phyloP scores from a whole-genome alignment of 2,113 vertebrate species.

The Larimichthys crocea region DNA sequence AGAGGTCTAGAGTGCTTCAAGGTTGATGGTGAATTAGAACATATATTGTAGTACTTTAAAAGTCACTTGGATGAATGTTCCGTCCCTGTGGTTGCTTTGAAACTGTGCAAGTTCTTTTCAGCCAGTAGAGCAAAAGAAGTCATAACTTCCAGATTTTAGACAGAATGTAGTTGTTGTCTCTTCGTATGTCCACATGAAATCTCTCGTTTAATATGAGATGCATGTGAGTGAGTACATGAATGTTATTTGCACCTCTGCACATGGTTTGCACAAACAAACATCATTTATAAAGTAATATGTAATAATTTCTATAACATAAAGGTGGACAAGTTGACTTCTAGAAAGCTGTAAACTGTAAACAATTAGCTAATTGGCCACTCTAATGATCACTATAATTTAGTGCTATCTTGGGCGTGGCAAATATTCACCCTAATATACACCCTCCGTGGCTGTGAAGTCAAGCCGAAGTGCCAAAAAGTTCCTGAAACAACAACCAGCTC shows the following conservation, averaged over 20 bases:
- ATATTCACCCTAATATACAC: too few species aligned
- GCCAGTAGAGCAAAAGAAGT: background rate
- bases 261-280: background rate
- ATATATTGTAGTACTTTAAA: constrained; percentile 55
- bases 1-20: constrained; percentile 54
- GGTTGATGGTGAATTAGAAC: constrained; percentile 58
- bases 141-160: background rate
- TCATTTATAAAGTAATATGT: too few species aligned
- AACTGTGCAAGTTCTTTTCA: constrained; percentile 29
- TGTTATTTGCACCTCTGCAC: too few species aligned
- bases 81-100: constrained; percentile 24
- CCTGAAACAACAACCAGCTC: too few species aligned
- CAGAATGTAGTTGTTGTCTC: background rate
- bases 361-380: background rate
- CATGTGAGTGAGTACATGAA: background rate
- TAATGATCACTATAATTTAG: background rate
- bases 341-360: constrained; percentile 3
- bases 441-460: too few species aligned
- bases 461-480: too few species aligned
- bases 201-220: background rate
- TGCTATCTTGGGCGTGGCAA: background rate
- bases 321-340: background rate
- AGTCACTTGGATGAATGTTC: constrained; percentile 50
- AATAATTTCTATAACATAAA: background rate
- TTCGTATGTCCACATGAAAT: background rate